Evolutionary conservation across 2,888 invertebrate species (phyloP).

Genomic region (Drosophila mercatorum): DNA sequence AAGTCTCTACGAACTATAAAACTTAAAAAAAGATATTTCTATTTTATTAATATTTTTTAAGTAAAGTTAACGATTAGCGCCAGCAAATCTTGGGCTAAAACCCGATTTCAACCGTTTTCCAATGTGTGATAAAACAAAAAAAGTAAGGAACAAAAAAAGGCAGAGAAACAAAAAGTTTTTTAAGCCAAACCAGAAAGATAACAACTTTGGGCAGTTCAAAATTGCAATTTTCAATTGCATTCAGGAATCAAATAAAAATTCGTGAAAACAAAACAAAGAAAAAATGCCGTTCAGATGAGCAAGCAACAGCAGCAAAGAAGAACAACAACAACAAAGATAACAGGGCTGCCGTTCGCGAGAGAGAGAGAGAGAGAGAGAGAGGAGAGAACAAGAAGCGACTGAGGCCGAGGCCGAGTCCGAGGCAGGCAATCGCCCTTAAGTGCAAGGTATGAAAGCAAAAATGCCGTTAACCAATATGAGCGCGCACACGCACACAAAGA

Average conservation of each 20-base stretch:
- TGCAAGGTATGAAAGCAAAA: constrained; percentile 33
- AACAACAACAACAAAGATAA: not conserved
- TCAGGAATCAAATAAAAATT: not conserved
- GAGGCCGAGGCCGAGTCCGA: not conserved
- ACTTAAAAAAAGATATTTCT: not conserved
- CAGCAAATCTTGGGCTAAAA: not conserved
- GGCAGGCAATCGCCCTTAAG: constrained; percentile 5
- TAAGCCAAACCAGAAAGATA: constrained; percentile 9
- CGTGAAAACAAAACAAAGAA: constrained; percentile 1
- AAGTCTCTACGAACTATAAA: not conserved
- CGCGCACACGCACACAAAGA: constrained; percentile 7
- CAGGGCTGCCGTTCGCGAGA: not conserved
- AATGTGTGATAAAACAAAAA: constrained; percentile 12
- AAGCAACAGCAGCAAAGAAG: not conserved
- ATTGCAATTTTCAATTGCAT: constrained; percentile 14
- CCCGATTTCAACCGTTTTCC: constrained; percentile 22
- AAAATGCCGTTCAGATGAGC: not conserved
- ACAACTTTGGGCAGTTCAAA: constrained; percentile 21
- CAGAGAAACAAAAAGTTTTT: constrained; percentile 5
- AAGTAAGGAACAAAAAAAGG: not conserved
- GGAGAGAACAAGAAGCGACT: not conserved
- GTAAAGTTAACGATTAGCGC: not conserved
- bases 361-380: not conserved
- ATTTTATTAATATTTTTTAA: not conserved
- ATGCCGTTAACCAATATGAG: constrained; percentile 11